Conservation (phyloP, 2,797 vertebrate species). For the Parauchenoglanis punctatus region DNA sequence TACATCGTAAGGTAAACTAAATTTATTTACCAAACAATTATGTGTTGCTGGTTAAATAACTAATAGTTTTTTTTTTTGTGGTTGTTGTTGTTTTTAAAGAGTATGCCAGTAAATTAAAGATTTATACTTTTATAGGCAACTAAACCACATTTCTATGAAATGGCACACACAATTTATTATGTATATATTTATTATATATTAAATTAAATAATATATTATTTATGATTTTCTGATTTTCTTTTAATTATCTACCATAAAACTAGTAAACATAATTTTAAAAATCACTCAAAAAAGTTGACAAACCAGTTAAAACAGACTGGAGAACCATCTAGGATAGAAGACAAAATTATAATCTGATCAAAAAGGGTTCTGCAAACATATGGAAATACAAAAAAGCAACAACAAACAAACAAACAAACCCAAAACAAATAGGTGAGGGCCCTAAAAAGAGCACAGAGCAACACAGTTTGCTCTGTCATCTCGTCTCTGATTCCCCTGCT, state of each 20-base stretch:
- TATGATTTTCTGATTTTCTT: neutral
- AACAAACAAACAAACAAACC: neutral
- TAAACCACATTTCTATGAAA: neutral
- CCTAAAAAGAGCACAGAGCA: neutral
- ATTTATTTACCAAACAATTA: neutral
- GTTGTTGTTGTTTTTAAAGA: neutral
- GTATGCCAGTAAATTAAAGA: neutral
- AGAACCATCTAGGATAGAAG: neutral
- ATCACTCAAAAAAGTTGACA: neutral
- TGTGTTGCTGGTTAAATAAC: neutral
- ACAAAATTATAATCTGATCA: neutral
- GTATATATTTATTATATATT: conserved; percentile 3
- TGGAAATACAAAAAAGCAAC: conserved; percentile 11
- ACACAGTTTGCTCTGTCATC: neutral
- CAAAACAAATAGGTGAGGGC: conserved; percentile 16
- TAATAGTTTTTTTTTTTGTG: conserved; percentile 5
- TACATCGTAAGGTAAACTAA: neutral
- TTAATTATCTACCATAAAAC: neutral
- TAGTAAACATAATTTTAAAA: neutral
- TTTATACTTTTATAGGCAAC: neutral
- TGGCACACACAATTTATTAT: conserved; percentile 6
- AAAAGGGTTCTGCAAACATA: neutral
- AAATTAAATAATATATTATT: conserved; percentile 1
- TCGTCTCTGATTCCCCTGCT: neutral
- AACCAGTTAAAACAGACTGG: neutral